Evolutionary conservation across 2,797 vertebrate species (phyloP).

Genomic region (Apogon talboti): DNA sequence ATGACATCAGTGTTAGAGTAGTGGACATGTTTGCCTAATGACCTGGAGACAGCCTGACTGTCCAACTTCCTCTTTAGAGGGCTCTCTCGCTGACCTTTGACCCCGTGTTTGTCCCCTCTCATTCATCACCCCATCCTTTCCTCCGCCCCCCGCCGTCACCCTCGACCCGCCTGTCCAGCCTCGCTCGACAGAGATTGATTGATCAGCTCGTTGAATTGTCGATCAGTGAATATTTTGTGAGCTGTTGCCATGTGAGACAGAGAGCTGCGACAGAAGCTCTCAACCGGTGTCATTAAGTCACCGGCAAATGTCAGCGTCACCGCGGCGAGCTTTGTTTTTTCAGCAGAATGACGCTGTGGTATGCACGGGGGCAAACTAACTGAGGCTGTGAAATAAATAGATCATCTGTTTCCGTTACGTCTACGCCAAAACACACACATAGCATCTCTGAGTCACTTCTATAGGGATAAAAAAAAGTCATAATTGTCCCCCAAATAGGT

Average conservation of each 20-base stretch:
- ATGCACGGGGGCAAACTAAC: not conserved
- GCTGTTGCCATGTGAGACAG: slow-evolving; percentile 48
- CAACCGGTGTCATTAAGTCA: slow-evolving; percentile 38
- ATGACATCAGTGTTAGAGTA: not conserved
- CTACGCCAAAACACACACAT: too few species aligned
- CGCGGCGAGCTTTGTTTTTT: not conserved
- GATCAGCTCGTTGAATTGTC: slow-evolving; percentile 68
- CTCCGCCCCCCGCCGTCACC: slow-evolving; percentile 40
- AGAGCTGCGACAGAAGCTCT: slow-evolving; percentile 58
- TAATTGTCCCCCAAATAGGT: too few species aligned
- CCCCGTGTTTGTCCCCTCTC: slow-evolving; percentile 84
- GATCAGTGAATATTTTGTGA: slow-evolving; percentile 64
- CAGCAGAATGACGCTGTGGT: too few species aligned
- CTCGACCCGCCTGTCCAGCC: slow-evolving; percentile 19
- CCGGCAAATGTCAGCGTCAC: slow-evolving; percentile 13
- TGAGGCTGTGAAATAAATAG: not conserved
- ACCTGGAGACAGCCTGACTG: slow-evolving; percentile 41
- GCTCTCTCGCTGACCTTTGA: slow-evolving; percentile 77
- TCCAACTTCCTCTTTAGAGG: slow-evolving; percentile 64
- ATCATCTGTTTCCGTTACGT: not conserved
- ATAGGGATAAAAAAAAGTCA: too few species aligned
- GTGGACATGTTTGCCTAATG: slow-evolving; percentile 39
- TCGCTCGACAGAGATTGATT: slow-evolving; percentile 82
- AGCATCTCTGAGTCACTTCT: too few species aligned
- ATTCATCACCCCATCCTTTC: slow-evolving; percentile 82